A percentile compares a stretch with the other conserved stretches of the same genome.
phyloP scores from a whole-genome alignment of 2,888 invertebrate genomes.

The Leptothorax acervorum region DNA sequence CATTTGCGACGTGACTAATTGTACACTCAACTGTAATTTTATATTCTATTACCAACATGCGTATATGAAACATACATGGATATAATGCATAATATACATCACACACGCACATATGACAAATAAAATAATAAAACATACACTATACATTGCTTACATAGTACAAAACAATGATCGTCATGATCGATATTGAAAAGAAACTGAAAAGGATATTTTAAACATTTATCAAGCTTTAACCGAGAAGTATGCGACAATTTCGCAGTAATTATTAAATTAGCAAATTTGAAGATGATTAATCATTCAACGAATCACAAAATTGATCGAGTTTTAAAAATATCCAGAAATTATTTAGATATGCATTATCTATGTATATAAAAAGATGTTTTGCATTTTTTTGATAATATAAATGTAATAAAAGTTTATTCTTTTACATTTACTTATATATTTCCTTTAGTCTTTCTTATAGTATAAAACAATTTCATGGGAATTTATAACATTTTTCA shows the following conservation, averaged over 20 bases:
- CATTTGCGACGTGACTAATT: neutral
- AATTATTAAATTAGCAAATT: slow-evolving; percentile 9
- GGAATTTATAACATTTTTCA: neutral
- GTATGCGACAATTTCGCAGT: neutral
- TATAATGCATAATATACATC: neutral
- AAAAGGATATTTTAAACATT: neutral
- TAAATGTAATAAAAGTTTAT: neutral
- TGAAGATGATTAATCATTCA: neutral
- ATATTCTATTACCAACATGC: neutral
- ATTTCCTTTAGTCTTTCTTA: neutral
- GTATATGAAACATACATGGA: neutral
- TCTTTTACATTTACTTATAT: neutral
- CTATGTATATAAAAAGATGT: neutral
- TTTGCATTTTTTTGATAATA: neutral
- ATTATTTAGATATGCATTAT: neutral
- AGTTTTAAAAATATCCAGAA: neutral
- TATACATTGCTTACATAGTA: neutral
- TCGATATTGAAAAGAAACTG: neutral
- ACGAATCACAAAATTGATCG: neutral
- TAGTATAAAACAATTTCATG: neutral
- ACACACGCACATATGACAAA: too few relatives aligned
- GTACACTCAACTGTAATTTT: neutral
- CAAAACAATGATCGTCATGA: neutral
- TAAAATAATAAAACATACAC: neutral
- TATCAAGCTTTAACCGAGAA: neutral